Base-by-base conservation (phyloP, 2,113 vertebrate species). In the Melanerpes formicivorus region DNA sequence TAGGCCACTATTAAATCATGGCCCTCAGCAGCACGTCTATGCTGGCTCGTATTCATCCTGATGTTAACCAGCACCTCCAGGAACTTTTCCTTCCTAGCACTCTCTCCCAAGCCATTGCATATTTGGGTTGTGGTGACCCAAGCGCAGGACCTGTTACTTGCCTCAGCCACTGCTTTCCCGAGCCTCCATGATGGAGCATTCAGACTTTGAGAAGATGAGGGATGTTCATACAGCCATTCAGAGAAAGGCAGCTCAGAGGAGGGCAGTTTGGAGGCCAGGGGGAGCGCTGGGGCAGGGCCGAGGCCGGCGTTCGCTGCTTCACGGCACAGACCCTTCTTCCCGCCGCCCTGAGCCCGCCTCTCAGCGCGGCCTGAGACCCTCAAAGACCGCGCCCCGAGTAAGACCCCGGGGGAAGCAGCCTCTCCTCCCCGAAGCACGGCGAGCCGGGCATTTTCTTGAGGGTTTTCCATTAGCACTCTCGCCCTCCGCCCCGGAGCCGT, bases 221-320 rank as follows among this genome's bases (percentile, higher is more conserved):
- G 11, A 52, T 25, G 50, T 12, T 52, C 22, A 50, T 21, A 50
- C 19, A 52, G 50, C 22, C 50, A 52, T 52, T 52, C 50, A 52
- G 48, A 18, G 48, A 48, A 50, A 50, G 48, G 40, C 40, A 11
- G 34, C 4, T 27, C 9, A 37, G 69, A 3, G 4, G 17, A 14
- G 42, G 16, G 55, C 55, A 29, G 55, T 56, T 30, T 29, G 14
- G 27, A 56, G 55, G 27, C 55, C 55, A 30, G 15, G 14, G 55
- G 55, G 27, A 27, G 55, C 26, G 12, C 55, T 21, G 16, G 27
- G 55, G 26, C 26, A 9, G 9, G 37, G 12, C 14, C 21, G 21
- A 37, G 25, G 15, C 7, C 21, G 16, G 8, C 3, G 40, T 4
- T 11, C 1, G 19, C 21, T 5, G 2, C 4, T 6, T 2, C 1